Conservation (phyloP, 2,888 invertebrate genomes). For the Phyto melanocephala region DNA sequence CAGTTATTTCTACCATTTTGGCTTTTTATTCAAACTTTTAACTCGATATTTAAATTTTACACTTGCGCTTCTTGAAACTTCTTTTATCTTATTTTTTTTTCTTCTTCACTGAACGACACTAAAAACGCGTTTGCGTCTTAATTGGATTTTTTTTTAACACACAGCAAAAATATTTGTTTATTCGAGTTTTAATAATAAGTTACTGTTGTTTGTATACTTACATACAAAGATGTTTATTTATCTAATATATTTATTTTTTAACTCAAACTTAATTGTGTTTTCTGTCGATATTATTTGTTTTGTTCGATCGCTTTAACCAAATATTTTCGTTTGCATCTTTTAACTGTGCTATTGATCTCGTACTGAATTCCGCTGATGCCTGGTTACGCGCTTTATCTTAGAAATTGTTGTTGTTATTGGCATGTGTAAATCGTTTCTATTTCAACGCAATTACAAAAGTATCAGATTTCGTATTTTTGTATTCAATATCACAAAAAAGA, state of each 20-base stretch:
- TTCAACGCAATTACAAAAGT: conserved; percentile 46
- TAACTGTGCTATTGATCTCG: neutral
- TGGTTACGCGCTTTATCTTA: conserved; percentile 44
- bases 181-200: conserved; percentile 40
- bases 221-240: conserved; percentile 18
- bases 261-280: conserved; percentile 57
- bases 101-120: conserved; percentile 60
- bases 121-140: conserved; percentile 61
- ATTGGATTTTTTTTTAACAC: conserved; percentile 14
- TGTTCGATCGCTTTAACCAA: conserved; percentile 7
- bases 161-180: conserved; percentile 34
- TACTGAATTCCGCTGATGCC: conserved; percentile 11
- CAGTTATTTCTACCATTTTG: conserved; percentile 73
- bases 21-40: neutral
- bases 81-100: conserved; percentile 1
- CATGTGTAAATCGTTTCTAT: conserved; percentile 22
- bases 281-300: conserved; percentile 28
- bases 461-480: conserved; percentile 43
- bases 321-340: conserved; percentile 20
- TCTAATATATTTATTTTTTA: conserved; percentile 19
- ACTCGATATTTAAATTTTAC: conserved; percentile 10
- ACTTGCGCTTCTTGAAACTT: conserved; percentile 38
- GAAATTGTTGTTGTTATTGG: conserved; percentile 19
- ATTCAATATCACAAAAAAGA: conserved; percentile 34
- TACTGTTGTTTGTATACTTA: conserved; percentile 8